Conservation (phyloP, 1,140 invertebrate genomes). For the Neodiprion fabricii region DNA sequence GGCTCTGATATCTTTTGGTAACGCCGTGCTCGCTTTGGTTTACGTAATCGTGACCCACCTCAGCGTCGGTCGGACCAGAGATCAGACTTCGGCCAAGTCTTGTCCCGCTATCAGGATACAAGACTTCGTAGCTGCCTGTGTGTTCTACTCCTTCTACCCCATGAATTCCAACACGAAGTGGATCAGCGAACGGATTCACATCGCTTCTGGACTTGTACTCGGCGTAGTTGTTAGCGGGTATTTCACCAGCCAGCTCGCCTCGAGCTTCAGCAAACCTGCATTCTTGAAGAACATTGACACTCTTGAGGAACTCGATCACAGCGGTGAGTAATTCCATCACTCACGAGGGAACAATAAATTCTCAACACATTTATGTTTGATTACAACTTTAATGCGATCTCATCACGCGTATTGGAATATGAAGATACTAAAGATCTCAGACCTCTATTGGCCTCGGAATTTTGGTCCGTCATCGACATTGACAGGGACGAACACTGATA, state of each 20-base stretch:
- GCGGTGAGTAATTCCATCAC: constrained; percentile 38
- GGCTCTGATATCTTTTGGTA: constrained; percentile 37
- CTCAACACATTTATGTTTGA: constrained; percentile 29
- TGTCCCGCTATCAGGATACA: background rate
- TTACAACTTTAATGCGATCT: constrained; percentile 45
- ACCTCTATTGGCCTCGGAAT: too few relatives aligned
- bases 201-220: constrained; percentile 36
- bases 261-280: constrained; percentile 49
- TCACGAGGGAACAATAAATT: constrained; percentile 30
- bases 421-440: constrained; percentile 28
- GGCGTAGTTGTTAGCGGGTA: constrained; percentile 53
- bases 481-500: too few relatives aligned
- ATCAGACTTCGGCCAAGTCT: background rate
- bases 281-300: constrained; percentile 56
- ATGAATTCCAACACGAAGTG: constrained; percentile 40
- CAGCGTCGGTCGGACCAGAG: constrained; percentile 25
- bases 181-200: constrained; percentile 44
- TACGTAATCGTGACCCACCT: constrained; percentile 42
- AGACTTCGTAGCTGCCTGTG: constrained; percentile 23
- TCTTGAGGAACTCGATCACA: constrained; percentile 47
- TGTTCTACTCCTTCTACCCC: constrained; percentile 49
- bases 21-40: constrained; percentile 36
- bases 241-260: constrained; percentile 53
- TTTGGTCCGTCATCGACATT: too few relatives aligned
- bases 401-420: constrained; percentile 31